Base-by-base conservation (phyloP, 2,888 invertebrate genomes). In the Chrysodeixis includens region DNA sequence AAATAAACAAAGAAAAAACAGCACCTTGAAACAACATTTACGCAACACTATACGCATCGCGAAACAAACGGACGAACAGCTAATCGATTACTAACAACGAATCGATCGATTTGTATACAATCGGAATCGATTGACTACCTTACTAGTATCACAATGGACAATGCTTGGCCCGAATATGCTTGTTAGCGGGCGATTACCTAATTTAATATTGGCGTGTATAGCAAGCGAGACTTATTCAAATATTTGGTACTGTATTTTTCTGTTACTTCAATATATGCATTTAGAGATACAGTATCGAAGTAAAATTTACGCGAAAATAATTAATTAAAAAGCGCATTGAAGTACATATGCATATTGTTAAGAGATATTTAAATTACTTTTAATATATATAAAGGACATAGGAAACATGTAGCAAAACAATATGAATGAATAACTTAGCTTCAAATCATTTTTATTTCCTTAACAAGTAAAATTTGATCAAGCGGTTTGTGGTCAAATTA, bases 91-190 rank as follows among this genome's bases (percentile, higher is more conserved):
- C 64, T 57, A 62, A 18, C 8, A 56, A 22, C 62, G 40, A 58
- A 54, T 54, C 53, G 56, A 54, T 56, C 53, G 56, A 49, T 64
- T 62, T 52, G 63, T 61, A 61, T 56, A 62, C 63, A 72, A 75
- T 71, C 40, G 30, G 53, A 64, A 76, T 71, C 52, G 72, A 71
- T 71, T 74, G 64, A 59, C 57, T 64, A 73, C 79, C 80, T 66
- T 78, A 73, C 59, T 75, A 26, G 78, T 53, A 55, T 71, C 7
- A 79, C 79, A 79, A 79, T 79, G 63, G 30, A 79, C 70, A 79
- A 77, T 79, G 64, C 46, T 22, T 61, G 70, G 56, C 67, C 76
- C 66, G 54, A 67, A 76, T 76, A 61, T 62, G 20, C 55, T 56
- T 59, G 46, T 53, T 68, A 54, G 55, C 52, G 8, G 9, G n/a